Evolutionary conservation across 2,888 invertebrate species (phyloP), one percentile per base, ranked within the genome.

Genomic region (Bhutanitis thaidina): DNA sequence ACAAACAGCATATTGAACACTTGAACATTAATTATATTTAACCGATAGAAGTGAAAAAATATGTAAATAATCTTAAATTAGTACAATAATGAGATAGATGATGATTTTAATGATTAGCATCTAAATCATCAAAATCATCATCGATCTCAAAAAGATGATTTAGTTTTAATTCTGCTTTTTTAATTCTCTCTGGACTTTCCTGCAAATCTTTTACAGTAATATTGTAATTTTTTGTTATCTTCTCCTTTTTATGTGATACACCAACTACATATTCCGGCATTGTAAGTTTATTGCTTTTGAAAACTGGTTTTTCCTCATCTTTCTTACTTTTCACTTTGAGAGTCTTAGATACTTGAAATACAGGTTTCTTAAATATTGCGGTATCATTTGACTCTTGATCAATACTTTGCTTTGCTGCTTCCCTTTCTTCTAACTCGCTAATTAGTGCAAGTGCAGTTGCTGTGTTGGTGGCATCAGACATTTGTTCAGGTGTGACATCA

Each of bases 241-340:
- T 91, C 50, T 84, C 83, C 64, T 87, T 91, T 59, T 85, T 90
- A 43, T 77, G 80, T 60, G 91, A 91, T 59, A 91, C 90, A 0
- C 96, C 96, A 51, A 96, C 92, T 12, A 95, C 92, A 90, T 96
- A 96, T 67, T 96, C 96, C 0, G 96, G 96, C 94, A 96, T 94
- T 0, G 95, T 80, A 38, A 95, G 71, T 79, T 94, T 96, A 49
- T 92, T 93, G 54, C 91, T 92, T 65, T 91, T 91, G 62, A 94
- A 92, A 44, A 91, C 79, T 4, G 91, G 58, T 58, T 78, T 78
- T 41, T 73, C 65, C 39, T 75, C 69, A 53, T 73, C 72, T 38
- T 60, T 54, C 43, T 40, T 48, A 27, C 55, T 55, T 62, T 68
- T 76, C 4, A 53, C 35, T 69, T 79, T 80, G 1, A 84, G 57